A percentile compares a stretch with the other conserved stretches of the same genome.
Conservation (phyloP, 2,888 invertebrate species). For the Omphaloscelis lunosa region DNA sequence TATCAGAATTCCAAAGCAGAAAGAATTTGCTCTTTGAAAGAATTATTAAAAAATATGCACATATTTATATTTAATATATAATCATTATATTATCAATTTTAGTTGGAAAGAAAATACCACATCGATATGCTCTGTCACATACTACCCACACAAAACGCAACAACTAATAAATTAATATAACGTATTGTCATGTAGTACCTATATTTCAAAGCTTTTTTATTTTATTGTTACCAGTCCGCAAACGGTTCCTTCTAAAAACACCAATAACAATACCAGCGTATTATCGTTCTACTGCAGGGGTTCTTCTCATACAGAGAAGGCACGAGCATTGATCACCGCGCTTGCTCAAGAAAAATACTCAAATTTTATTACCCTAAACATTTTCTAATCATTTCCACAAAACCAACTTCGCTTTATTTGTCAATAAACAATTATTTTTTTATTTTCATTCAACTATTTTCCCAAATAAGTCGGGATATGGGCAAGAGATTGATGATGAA, state of each 20-base stretch:
- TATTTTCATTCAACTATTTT: too few relatives aligned
- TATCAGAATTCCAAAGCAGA: constrained; percentile 14
- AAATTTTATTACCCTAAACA: not conserved
- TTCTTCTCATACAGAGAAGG: not conserved
- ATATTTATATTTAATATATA: constrained; percentile 19
- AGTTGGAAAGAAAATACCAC: not conserved
- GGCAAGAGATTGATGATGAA: too few relatives aligned
- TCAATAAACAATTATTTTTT: too few relatives aligned
- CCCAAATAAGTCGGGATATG: too few relatives aligned
- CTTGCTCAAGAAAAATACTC: not conserved
- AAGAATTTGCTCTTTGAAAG: not conserved
- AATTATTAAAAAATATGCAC: constrained; percentile 34
- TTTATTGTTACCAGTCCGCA: not conserved
- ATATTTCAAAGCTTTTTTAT: not conserved
- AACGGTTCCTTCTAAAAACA: not conserved
- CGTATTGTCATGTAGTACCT: not conserved
- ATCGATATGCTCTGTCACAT: not conserved
- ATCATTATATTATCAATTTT: not conserved
- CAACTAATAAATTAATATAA: not conserved
- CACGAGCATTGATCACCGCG: too few relatives aligned
- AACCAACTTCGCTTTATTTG: not conserved
- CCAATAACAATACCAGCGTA: not conserved
- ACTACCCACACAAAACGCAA: not conserved
- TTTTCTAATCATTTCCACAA: not conserved
- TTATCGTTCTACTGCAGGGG: not conserved